phyloP scores from a whole-genome alignment of 2,797 vertebrate genomes.

The Ateles fusciceps region DNA sequence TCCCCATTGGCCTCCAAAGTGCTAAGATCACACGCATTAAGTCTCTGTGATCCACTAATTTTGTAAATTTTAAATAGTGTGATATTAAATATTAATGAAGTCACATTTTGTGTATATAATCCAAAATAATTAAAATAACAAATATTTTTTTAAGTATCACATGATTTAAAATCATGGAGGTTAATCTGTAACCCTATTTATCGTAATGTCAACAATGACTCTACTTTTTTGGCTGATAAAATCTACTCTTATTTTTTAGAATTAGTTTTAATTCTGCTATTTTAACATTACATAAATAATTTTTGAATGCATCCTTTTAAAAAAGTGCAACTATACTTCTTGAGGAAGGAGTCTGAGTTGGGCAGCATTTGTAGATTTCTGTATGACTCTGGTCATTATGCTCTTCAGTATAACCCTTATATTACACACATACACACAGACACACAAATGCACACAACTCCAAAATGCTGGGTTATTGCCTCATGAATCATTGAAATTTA shows the following conservation, averaged over 20 bases:
- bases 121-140: background rate
- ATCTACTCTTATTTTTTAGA: background rate
- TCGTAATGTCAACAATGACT: background rate
- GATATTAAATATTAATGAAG: background rate
- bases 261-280: background rate
- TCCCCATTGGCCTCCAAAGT: accelerated
- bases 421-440: background rate
- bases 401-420: background rate
- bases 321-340: background rate
- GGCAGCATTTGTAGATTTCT: background rate
- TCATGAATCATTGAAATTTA: background rate
- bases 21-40: accelerated
- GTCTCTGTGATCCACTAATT: background rate
- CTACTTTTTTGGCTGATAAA: background rate
- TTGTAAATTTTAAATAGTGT: background rate
- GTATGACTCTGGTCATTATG: background rate
- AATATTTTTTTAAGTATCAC: background rate
- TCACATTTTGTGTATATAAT: background rate
- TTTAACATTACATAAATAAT: background rate
- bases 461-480: background rate
- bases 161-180: background rate
- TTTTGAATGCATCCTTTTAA: background rate
- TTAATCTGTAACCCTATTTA: background rate
- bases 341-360: background rate
- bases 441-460: background rate